Evolutionary conservation across 2,113 vertebrate species (phyloP), one percentile per base, ranked within the genome.

Genomic region (Gila orcuttii): DNA sequence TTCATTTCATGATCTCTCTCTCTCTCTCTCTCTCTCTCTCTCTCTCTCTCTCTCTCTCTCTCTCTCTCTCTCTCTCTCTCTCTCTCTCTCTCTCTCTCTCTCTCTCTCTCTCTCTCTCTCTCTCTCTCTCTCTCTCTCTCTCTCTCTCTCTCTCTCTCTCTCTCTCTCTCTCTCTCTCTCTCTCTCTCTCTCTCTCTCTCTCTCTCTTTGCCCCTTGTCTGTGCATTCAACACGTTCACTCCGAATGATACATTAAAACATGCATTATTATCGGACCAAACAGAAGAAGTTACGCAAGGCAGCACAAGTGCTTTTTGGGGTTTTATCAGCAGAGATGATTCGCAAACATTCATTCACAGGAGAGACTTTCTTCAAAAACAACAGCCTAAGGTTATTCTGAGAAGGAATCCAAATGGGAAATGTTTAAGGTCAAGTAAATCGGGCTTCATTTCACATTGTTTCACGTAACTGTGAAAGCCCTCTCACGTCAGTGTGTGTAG

Each of bases 1-100:
- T 78, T 66, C 82, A 86, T 89, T 84, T 85, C 15, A 59, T 23
- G 4, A 36, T 80, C 39, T 28, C 3, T 71, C 28, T 47, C 60
- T 47, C 64, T 25, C 50, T 78, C 60, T 66, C 64, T 33, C 77
- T 42, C 42, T 42, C 42, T 79, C 47, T 52, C 52, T 79, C n/a
- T 57, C 79, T 64, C 33, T 21, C 60, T 60, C 21, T 36, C 17
- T n/a, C 33, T 25, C 17, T 4, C 52, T 78, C 47, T 31, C 28
- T 36, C 77, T 50, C 52, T 6, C 10, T 64, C 17, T 80, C 21
- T 39, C 36, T 21, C 25, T 42, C 45, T 81, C 36, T 66, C 36
- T 64, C 25, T 66, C 13, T 21, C 55, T 25, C 68, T 57, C 25
- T 80, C 50, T 39, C 55, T 62, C 57, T 74, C 25, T n/a, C 2